Conservation (phyloP, 2,113 vertebrate species). For the Hirundichthys speculiger region DNA sequence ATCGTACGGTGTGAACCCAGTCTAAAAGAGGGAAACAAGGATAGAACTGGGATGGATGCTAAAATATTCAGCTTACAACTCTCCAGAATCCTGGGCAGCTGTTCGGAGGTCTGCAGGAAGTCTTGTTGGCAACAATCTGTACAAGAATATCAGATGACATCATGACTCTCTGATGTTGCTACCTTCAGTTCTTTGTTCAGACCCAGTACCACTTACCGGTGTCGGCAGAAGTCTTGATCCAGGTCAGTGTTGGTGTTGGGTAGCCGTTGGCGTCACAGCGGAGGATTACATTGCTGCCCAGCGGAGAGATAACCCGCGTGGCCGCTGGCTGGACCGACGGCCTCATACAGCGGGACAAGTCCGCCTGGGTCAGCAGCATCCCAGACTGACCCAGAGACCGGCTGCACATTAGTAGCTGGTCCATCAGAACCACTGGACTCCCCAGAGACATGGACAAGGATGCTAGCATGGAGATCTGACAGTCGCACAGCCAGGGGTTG, state of each 20-base stretch:
- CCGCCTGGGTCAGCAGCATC: conserved; percentile 84
- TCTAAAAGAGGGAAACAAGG: too few species aligned
- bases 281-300: conserved; percentile 90
- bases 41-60: neutral
- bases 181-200: neutral
- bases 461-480: conserved; percentile 88
- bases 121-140: conserved; percentile 72
- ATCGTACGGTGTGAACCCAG: too few species aligned
- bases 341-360: conserved; percentile 85
- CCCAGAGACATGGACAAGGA: conserved; percentile 86
- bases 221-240: conserved; percentile 83
- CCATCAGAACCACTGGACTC: conserved; percentile 82
- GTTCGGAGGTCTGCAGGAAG: conserved; percentile 38
- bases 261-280: conserved; percentile 90
- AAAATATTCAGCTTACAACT: conserved; percentile 68
- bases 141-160: conserved; percentile 26
- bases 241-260: conserved; percentile 88
- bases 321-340: conserved; percentile 89
- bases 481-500: conserved; percentile 95
- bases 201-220: conserved; percentile 76
- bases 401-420: conserved; percentile 85
- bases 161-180: neutral
- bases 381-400: conserved; percentile 82
- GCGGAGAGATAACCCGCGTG: conserved; percentile 86
- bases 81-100: conserved; percentile 66